Evolutionary conservation across 2,888 invertebrate species (phyloP), one percentile per base, ranked within the genome.

Genomic region (Dysmachus trigonus): DNA sequence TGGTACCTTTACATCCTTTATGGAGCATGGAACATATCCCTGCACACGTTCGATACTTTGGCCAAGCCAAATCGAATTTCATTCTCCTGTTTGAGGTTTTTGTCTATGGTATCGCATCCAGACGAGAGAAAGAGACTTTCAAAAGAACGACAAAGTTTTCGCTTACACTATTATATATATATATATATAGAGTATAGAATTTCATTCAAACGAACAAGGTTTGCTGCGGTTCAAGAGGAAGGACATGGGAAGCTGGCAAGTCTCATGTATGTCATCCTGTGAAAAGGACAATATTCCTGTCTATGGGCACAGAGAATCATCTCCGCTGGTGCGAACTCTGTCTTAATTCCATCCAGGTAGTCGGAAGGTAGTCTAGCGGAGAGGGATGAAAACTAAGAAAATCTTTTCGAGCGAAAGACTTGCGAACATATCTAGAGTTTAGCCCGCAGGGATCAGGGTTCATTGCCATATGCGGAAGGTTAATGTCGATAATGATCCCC

Each of bases 401-500:
- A 30, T 81, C 33, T 53, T 30, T 79, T 47, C 51, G 22, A 38
- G 51, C 27, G 30, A 51, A 51, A 79, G 51, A 47, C 22, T 41
- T 77, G 27, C n/a, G 41, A 47, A 22, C n/a, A 27, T n/a, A 30
- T 41, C 38, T 15, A 41, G 38, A 13, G 38, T 38, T 22, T 77
- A 15, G n/a, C 35, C 73, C 31, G 73, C 31, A 73, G 73, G 79
- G 38, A 30, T 79, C 41, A 47, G 38, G 8, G 79, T 30, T 79
- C 41, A 30, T 47, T 22, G 47, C n/a, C 27, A 47, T n/a, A 27
- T 38, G 35, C 79, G 33, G 33, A 30, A 31, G 22, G 81, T 81
- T 81, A 81, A 81, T 81, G 31, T 81, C 53, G 33, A 81, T 81
- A 81, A 81, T 81, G 53, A 81, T 81, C 53, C 53, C 62, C 22